Evolutionary conservation across 1,140 invertebrate genomes (phyloP).

Genomic region (Saccostrea glomerata): DNA sequence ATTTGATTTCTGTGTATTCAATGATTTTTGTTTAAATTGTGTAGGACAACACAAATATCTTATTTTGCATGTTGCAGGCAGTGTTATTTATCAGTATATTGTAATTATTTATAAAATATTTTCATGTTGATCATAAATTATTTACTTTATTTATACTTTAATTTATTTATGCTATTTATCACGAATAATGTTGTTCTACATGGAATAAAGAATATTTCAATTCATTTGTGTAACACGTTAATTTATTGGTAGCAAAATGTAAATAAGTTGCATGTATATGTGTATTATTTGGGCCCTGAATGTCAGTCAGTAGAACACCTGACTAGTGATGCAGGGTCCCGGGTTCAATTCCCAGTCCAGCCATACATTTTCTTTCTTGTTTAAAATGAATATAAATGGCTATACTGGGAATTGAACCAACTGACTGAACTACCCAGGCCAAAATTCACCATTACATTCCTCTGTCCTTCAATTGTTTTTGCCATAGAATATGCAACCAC

Average conservation of each 20-base stretch:
- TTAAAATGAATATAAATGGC: no score
- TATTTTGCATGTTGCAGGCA: not conserved
- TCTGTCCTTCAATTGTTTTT: no score
- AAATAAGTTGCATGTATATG: not conserved
- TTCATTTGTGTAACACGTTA: not conserved
- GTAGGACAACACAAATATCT: not conserved
- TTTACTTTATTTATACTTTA: not conserved
- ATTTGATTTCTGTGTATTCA: not conserved
- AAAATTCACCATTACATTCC: no score
- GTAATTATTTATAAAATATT: not conserved
- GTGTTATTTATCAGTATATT: not conserved
- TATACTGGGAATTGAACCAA: no score
- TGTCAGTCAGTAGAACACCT: no score
- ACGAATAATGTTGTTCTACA: not conserved
- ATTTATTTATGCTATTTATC: not conserved
- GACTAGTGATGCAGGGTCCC: no score
- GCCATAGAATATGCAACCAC: no score
- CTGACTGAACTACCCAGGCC: no score
- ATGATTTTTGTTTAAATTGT: not conserved
- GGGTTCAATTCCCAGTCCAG: no score
- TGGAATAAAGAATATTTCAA: conserved; percentile 26
- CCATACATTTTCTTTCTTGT: no score
- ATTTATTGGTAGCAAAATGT: not conserved
- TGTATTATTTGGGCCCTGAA: no score
- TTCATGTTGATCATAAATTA: not conserved